phyloP scores from a whole-genome alignment of 2,797 vertebrate genomes.

The Lepus townsendii region DNA sequence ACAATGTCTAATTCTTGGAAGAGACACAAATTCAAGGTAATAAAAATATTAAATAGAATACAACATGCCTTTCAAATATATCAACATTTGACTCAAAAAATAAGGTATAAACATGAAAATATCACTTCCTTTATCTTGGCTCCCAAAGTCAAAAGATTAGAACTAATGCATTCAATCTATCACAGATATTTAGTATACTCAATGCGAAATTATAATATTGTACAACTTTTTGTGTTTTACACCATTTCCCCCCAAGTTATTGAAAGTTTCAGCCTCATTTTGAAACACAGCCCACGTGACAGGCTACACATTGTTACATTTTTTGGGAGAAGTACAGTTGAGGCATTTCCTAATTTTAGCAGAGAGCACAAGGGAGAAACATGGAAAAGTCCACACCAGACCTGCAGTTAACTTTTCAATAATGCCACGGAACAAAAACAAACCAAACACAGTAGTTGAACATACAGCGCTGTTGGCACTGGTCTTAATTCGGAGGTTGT shows the following conservation, averaged over 20 bases:
- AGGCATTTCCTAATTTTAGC: constrained; percentile 45
- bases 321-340: constrained; percentile 43
- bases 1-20: constrained; percentile 82
- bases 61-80: constrained; percentile 80
- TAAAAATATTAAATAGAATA: constrained; percentile 81
- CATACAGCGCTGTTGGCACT: background rate
- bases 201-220: constrained; percentile 27
- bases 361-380: constrained; percentile 3
- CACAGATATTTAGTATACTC: constrained; percentile 59
- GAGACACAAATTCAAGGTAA: constrained; percentile 70
- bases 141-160: constrained; percentile 74
- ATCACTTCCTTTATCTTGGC: constrained; percentile 73
- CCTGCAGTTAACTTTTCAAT: background rate
- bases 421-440: constrained; percentile 18
- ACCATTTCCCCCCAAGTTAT: background rate
- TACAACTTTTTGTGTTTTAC: constrained; percentile 56
- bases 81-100: constrained; percentile 70
- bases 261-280: background rate
- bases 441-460: background rate
- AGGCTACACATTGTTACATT: background rate
- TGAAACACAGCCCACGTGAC: background rate
- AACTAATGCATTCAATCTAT: constrained; percentile 57
- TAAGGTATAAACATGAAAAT: constrained; percentile 67
- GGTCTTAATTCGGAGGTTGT: background rate
- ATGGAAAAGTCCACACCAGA: background rate